phyloP scores from a whole-genome alignment of 2,888 invertebrate genomes.

The Ennomos fuscantarius region DNA sequence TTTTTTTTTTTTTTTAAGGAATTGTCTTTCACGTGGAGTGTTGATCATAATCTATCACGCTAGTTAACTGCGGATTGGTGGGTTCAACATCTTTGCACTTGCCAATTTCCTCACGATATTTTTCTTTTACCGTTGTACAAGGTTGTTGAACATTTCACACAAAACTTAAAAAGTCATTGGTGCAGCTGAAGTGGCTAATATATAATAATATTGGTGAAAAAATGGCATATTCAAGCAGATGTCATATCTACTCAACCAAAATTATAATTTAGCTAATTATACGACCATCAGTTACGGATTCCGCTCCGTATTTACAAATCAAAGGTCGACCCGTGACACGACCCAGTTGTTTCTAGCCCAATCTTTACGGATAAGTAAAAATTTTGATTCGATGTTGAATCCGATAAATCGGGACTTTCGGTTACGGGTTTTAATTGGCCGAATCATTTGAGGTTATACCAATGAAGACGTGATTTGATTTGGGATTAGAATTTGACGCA shows the following conservation, averaged over 20 bases:
- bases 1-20: too few species aligned
- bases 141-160: too few species aligned
- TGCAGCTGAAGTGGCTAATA: too few species aligned
- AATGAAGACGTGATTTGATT: constrained; percentile 12
- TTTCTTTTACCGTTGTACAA: too few species aligned
- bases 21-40: too few species aligned
- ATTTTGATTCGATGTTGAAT: constrained; percentile 29
- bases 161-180: too few species aligned
- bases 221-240: constrained; percentile 5
- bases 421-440: constrained; percentile 25
- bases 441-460: constrained; percentile 11
- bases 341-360: constrained; percentile 46
- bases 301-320: constrained; percentile 15
- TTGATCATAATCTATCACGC: too few species aligned
- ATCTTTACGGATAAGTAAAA: constrained; percentile 39
- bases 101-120: too few species aligned
- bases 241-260: constrained; percentile 18
- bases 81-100: too few species aligned
- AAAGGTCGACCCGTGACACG: constrained; percentile 43
- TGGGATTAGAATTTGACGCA: neutral
- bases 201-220: too few species aligned
- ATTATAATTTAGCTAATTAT: constrained; percentile 20
- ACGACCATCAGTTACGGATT: constrained; percentile 23
- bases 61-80: too few species aligned
- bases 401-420: constrained; percentile 23